phyloP scores from a whole-genome alignment of 2,113 vertebrate species.

The Circaetus gallicus region DNA sequence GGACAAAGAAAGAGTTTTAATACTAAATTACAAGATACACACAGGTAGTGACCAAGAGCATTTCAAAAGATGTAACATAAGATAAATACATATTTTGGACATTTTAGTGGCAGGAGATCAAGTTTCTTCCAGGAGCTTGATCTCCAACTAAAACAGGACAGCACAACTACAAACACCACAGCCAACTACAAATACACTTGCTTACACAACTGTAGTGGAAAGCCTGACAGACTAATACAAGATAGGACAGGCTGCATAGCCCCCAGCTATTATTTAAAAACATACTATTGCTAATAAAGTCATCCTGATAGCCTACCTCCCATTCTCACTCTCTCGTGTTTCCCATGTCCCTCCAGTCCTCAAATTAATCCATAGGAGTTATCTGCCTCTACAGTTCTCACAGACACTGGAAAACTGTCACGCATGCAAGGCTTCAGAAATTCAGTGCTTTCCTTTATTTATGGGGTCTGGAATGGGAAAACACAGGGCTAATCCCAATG shows the following conservation, averaged over 20 bases:
- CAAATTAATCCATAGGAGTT: background rate
- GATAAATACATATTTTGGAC: slow-evolving; percentile 53
- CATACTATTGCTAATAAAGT: background rate
- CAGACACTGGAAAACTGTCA: background rate
- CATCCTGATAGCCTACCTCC: background rate
- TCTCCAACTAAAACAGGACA: slow-evolving; percentile 65
- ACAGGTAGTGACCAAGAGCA: slow-evolving; percentile 34
- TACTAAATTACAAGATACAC: background rate
- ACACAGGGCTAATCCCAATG: background rate
- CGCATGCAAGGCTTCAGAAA: background rate
- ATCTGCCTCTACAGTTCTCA: background rate
- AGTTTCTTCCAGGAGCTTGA: slow-evolving; percentile 16
- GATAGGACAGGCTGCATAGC: background rate
- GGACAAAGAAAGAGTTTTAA: background rate
- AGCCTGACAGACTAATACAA: slow-evolving; percentile 34
- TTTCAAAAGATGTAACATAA: slow-evolving; percentile 18
- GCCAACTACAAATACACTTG: slow-evolving; percentile 10
- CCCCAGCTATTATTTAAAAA: background rate
- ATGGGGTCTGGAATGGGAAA: background rate
- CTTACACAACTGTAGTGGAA: slow-evolving; percentile 29
- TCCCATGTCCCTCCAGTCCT: background rate
- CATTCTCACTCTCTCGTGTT: background rate
- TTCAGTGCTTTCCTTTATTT: background rate
- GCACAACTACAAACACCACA: background rate
- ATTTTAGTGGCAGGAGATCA: slow-evolving; percentile 42